These are phyloP conservation scores for Cancer borealis DNA, from an alignment of 2,888 invertebrate genomes.

Conservation along the genomic window DNA sequence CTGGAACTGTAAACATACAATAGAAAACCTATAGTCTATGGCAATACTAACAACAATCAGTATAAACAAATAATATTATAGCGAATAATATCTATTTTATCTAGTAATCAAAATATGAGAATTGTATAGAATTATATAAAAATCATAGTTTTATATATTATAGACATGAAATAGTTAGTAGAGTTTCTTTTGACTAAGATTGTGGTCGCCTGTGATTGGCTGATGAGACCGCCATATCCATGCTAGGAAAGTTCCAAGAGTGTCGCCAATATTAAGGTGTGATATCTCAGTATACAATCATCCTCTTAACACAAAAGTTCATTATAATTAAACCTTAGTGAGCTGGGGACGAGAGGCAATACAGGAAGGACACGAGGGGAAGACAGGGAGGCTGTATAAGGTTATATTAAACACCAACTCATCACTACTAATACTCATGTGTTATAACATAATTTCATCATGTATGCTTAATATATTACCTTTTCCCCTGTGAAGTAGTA, in stretches of 20 bases:
- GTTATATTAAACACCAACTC: background rate
- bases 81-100: background rate
- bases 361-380: background rate
- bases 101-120: background rate
- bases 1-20: slow-evolving; percentile 75
- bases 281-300: slow-evolving; percentile 44
- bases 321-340: background rate
- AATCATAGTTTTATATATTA: background rate
- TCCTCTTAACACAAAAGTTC: background rate
- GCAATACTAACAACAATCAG: background rate
- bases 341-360: background rate
- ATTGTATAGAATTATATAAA: background rate
- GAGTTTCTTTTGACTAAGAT: background rate
- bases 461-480: background rate
- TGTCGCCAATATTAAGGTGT: slow-evolving; percentile 64
- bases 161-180: background rate
- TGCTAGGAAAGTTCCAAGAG: slow-evolving; percentile 72
- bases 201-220: slow-evolving; percentile 67
- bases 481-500: background rate
- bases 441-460: background rate
- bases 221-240: slow-evolving; percentile 74
- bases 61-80: background rate
- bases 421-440: background rate
- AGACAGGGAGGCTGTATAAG: background rate
- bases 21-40: slow-evolving; percentile 50